These are phyloP conservation scores for Meloidogyne floridensis DNA, from an alignment of 1,140 invertebrate genomes.

Conservation along the genomic window DNA sequence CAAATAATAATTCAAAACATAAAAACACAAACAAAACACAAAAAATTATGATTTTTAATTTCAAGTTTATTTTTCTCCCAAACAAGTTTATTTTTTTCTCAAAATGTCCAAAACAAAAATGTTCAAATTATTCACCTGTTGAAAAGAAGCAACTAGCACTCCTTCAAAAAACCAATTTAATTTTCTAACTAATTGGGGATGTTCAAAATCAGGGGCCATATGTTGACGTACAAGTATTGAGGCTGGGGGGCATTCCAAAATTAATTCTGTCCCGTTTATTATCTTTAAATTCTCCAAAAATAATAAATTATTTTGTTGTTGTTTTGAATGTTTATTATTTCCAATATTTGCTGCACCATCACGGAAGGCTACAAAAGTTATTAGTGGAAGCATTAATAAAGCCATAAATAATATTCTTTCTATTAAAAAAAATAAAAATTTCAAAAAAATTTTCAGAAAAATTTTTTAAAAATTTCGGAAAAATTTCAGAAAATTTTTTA, in stretches of 20 bases:
- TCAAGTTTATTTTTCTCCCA: too few relatives aligned
- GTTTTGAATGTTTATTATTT: conserved; percentile 6
- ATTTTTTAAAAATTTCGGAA: neutral
- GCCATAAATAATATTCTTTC: conserved; percentile 11
- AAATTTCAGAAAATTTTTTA: too few relatives aligned
- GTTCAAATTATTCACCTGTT: conserved; percentile 41
- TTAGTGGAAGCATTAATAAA: conserved; percentile 24
- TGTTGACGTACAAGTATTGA: conserved; percentile 41
- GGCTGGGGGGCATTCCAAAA: conserved; percentile 33
- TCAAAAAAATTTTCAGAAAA: too few relatives aligned
- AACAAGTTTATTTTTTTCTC: neutral
- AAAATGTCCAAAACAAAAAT: neutral
- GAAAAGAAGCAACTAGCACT: conserved; percentile 45
- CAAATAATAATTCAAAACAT: too few relatives aligned
- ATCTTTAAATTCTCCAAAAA: neutral
- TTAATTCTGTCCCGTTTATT: conserved; percentile 10
- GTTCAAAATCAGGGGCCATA: conserved; percentile 57
- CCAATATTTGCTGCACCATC: conserved; percentile 11
- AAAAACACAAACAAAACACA: too few relatives aligned
- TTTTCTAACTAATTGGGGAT: conserved; percentile 46
- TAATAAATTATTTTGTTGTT: neutral
- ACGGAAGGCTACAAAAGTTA: conserved; percentile 25
- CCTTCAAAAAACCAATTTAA: conserved; percentile 57
- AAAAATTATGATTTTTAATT: too few relatives aligned
- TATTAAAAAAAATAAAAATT: neutral